Evolutionary conservation across 2,797 vertebrate genomes (phyloP).

Genomic region (Peromyscus nudipes): DNA sequence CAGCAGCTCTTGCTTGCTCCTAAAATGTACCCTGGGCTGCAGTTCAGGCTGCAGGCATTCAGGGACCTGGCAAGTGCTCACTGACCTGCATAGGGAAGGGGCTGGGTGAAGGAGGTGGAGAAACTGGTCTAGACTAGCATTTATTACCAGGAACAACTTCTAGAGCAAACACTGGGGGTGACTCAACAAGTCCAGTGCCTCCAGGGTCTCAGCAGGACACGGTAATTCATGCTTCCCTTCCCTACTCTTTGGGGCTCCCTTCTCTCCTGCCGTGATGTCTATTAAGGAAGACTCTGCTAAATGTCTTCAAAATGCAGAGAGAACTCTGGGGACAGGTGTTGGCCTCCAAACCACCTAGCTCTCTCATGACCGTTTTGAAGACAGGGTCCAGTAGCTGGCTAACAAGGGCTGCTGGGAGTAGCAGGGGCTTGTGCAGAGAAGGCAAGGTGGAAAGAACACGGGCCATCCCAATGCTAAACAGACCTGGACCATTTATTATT

Average conservation of each 20-base stretch:
- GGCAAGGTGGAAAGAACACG: rapidly evolving
- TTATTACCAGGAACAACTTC: background rate
- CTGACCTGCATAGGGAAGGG: background rate
- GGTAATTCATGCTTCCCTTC: background rate
- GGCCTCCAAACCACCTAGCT: background rate
- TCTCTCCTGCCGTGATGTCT: background rate
- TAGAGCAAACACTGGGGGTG: background rate
- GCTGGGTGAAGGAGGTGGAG: rapidly evolving
- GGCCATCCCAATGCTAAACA: background rate
- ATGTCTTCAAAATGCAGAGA: background rate
- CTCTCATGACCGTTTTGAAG: background rate
- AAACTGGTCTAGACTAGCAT: background rate
- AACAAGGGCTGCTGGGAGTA: background rate
- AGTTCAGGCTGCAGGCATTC: background rate
- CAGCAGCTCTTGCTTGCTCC: background rate
- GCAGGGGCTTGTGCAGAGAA: rapidly evolving
- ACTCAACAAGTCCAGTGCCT: background rate
- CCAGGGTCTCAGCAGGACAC: background rate
- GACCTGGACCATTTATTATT: background rate
- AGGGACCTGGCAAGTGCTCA: background rate
- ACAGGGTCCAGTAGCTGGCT: background rate
- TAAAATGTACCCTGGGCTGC: rapidly evolving
- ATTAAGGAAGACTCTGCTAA: background rate
- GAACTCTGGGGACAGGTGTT: background rate
- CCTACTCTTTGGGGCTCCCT: too few species aligned